phyloP scores from a whole-genome alignment of 2,797 vertebrate species.

The Pseudopleuronectes americanus region DNA sequence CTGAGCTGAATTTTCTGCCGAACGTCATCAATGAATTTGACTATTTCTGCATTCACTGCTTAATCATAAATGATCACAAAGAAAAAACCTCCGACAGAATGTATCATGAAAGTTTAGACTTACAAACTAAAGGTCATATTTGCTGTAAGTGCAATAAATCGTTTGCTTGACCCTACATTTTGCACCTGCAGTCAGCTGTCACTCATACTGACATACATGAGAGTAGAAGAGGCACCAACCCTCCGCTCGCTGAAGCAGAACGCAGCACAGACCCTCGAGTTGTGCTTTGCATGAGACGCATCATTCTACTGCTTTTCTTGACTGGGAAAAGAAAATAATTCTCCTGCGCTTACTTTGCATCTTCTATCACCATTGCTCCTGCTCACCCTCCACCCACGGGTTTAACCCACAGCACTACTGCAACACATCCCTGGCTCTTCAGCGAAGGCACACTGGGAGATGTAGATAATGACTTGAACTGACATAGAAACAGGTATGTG shows the following conservation, averaged over 20 bases:
- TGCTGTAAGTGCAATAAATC: slow-evolving; percentile 1
- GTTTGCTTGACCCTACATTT: slow-evolving; percentile 9
- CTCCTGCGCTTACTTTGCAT: slow-evolving; percentile 21
- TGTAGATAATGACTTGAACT: slow-evolving; percentile 38
- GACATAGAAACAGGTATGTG: slow-evolving; percentile 38
- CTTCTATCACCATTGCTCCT: slow-evolving; percentile 1
- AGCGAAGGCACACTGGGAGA: slow-evolving; percentile 42
- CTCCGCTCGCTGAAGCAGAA: slow-evolving; percentile 11
- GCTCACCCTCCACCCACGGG: slow-evolving; percentile 35
- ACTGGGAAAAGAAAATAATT: slow-evolving; percentile 34
- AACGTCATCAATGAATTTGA: background rate
- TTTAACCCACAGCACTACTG: slow-evolving; percentile 40
- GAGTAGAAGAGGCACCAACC: background rate
- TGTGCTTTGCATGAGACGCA: background rate
- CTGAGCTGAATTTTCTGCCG: too few species aligned
- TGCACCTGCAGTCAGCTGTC: slow-evolving; percentile 8
- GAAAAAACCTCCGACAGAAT: background rate
- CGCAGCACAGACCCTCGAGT: slow-evolving; percentile 11
- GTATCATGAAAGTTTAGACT: slow-evolving; percentile 5
- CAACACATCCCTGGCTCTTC: slow-evolving; percentile 41
- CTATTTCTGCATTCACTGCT: background rate
- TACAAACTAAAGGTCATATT: slow-evolving; percentile 13
- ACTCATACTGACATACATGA: slow-evolving; percentile 7
- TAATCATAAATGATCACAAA: background rate
- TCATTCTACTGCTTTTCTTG: slow-evolving; percentile 19